Conservation (phyloP, 2,888 invertebrate genomes). For the Eupithecia insigniata region DNA sequence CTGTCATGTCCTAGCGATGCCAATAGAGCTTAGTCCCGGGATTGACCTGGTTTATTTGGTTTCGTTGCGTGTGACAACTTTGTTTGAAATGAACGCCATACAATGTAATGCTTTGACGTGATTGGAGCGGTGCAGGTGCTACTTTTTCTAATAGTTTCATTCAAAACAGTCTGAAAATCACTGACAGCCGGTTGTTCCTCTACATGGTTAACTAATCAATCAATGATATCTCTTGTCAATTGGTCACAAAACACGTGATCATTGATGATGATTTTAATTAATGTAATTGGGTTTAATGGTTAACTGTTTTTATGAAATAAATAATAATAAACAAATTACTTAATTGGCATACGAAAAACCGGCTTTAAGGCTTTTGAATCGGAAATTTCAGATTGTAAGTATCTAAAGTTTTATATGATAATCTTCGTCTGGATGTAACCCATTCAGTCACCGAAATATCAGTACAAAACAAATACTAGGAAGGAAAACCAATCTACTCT, state of each 20-base stretch:
- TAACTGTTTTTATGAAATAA: no score
- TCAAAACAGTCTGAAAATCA: background rate
- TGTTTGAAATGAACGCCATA: background rate
- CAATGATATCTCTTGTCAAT: background rate
- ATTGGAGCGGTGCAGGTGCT: background rate
- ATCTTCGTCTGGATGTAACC: background rate
- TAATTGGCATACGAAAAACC: background rate
- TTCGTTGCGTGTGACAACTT: background rate
- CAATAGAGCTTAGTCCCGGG: slow-evolving; percentile 1
- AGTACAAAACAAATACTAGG: background rate
- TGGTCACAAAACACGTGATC: background rate
- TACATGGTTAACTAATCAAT: background rate
- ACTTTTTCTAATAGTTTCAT: background rate
- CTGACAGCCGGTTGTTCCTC: background rate
- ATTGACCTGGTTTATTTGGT: background rate
- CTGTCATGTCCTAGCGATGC: background rate
- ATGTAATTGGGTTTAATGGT: no score
- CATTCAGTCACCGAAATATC: background rate
- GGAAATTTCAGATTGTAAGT: background rate
- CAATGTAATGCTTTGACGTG: slow-evolving; percentile 5
- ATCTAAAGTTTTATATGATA: background rate
- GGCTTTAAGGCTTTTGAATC: no score
- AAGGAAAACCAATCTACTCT: background rate
- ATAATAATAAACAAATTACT: no score
- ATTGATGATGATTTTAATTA: no score